Evolutionary conservation across 2,888 invertebrate genomes (phyloP).

Genomic region (Oeneis ivallda): DNA sequence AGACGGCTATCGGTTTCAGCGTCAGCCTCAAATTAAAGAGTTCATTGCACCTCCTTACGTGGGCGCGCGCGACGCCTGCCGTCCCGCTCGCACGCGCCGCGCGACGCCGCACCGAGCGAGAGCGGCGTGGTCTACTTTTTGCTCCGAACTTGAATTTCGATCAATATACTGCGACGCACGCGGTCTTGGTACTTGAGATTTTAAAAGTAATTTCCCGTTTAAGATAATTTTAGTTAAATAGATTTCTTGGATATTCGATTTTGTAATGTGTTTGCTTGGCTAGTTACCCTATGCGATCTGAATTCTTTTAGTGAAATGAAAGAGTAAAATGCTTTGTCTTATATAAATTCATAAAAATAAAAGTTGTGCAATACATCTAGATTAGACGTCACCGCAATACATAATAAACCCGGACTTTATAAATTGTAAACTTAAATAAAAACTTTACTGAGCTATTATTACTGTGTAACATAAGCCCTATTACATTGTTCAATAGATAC

Average conservation of each 20-base stretch:
- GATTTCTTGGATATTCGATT: background rate
- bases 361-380: too few relatives aligned
- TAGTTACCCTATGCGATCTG: background rate
- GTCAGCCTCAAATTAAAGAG: constrained; percentile 55
- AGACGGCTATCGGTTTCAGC: constrained; percentile 36
- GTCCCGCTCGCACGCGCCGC: constrained; percentile 50
- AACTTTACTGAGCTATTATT: too few relatives aligned
- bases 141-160: constrained; percentile 75
- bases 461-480: too few relatives aligned
- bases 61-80: constrained; percentile 67
- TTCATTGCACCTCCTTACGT: constrained; percentile 75
- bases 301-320: background rate
- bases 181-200: constrained; percentile 61
- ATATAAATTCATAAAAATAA: too few relatives aligned
- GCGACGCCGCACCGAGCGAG: constrained; percentile 47
- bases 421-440: too few relatives aligned
- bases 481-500: too few relatives aligned
- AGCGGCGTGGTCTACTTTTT: constrained; percentile 69
- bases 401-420: too few relatives aligned
- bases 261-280: background rate
- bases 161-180: constrained; percentile 61
- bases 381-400: too few relatives aligned
- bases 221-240: background rate
- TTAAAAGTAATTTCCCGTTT: constrained; percentile 26
- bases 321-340: too few relatives aligned